Evolutionary conservation across 2,113 vertebrate species (phyloP).

Genomic region (Rhagologus leucostigma): DNA sequence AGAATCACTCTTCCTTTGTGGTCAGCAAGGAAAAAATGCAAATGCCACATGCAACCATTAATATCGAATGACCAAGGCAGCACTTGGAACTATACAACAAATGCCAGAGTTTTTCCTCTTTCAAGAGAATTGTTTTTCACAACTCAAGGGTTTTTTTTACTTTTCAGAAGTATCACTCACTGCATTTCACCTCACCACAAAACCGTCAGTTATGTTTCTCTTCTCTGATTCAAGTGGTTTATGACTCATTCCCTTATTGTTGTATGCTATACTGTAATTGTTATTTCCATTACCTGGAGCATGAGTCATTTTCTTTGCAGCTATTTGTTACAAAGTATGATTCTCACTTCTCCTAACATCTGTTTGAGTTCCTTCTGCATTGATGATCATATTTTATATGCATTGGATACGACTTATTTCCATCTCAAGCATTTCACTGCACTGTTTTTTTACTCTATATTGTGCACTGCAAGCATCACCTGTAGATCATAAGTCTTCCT

Average conservation of each 20-base stretch:
- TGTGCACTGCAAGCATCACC: background rate
- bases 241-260: conserved; percentile 24
- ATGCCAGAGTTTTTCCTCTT: background rate
- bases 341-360: conserved; percentile 27
- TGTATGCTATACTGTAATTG: conserved; percentile 32
- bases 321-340: background rate
- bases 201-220: background rate
- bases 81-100: background rate
- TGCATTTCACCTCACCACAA: background rate
- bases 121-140: background rate
- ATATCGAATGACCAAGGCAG: background rate
- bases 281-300: conserved; percentile 50
- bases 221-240: background rate
- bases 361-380: background rate
- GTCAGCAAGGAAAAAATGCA: background rate
- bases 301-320: conserved; percentile 50
- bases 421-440: background rate
- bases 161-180: background rate
- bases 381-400: conserved; percentile 11
- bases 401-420: background rate
- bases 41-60: background rate
- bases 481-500: background rate
- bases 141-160: rapidly evolving
- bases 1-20: background rate
- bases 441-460: background rate